Base-by-base conservation (phyloP, 2,888 invertebrate species). In the Nomada hirtipes region DNA sequence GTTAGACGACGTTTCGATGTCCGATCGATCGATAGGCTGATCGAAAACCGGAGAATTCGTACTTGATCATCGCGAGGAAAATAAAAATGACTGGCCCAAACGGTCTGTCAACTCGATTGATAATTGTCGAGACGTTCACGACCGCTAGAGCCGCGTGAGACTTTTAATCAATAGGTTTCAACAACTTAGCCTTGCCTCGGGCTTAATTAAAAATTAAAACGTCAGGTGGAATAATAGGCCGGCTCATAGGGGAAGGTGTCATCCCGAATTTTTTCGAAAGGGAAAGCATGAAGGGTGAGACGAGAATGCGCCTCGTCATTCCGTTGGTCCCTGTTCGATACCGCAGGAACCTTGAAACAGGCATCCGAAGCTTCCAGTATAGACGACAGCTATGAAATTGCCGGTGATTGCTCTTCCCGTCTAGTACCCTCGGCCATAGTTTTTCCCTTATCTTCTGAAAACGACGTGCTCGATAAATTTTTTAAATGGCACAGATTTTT, bases 331-430 rank as follows among this genome's bases (percentile, higher is more conserved):
- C 84, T 85, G 86, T 85, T 82, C 82, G 86, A 78, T 83, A 79
- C 86, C 85, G 80, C 60, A 72, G 78, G 89, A 90, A 87, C 91
- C 91, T 91, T 91, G 91, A 90, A 91, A 91, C 89, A 86, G 86
- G 88, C 89, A 88, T 71, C 89, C 87, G 83, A 86, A 86, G 89
- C 86, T 73, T 80, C 82, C 82, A 72, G 82, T 86, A 83, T 87
- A 82, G 87, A 88, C 89, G 92, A 92, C 92, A 92, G 91, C 92
- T 92, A 92, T 92, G 92, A 92, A 92, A 92, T 92, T 90, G 91
- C 86, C 87, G 88, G 80, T 91, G 92, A 91, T 92, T 91, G 92
- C 91, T 90, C 88, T 86, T 86, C 90, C 85, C 85, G 82, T 82
- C 85, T 82, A 77, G 78, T 76, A 88, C 80, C 78, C 67, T 75